Base-by-base conservation (phyloP, 2,888 invertebrate genomes). In the Hemicrepidius hirtus region DNA sequence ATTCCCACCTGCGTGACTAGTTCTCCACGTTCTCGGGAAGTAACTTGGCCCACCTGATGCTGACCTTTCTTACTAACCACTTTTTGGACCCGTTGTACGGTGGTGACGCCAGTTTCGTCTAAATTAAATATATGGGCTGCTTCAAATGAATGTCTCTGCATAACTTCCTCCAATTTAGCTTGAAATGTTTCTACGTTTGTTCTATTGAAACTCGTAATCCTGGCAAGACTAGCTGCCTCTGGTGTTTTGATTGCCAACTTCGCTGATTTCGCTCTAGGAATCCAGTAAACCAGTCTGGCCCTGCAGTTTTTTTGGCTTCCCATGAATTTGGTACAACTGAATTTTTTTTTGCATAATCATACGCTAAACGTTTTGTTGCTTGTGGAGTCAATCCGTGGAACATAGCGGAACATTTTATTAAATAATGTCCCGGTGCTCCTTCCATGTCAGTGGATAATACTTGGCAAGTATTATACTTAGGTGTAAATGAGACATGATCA, bases 1-100 rank as follows among this genome's bases (percentile, higher is more conserved):
- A 73, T 69, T 3, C 72, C 72, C 20, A 69, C 72, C 55, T 74
- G 73, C 7, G 74, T 75, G 12, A 76, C 60, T 16, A 76, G 53
- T 59, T 75, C 75, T 28, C 68, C 75, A 64, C 74, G 64, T 46
- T 74, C 76, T 55, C 24, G 74, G 72, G 18, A 62, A 37, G 67
- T 68, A 28, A 72, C 74, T 65, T 77, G 62, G n/a, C 69, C 75
- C 10, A 75, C 64, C 35, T 65, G 65, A 13, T 53, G 49, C 55
- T 37, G 28, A 0, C 50, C 65, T 35, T 66, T 55, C 35, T 41
- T 66, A 46, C 28, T 24, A 5, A 62, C 44, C 10, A 41, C 13
- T n/a, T 60, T 18, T 59, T 40, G 18, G n/a, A n/a, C n/a, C n/a
- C n/a, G n/a, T n/a, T n/a, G n/a, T n/a, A n/a, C n/a, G n/a, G n/a